Conservation (phyloP, 2,113 vertebrate genomes). For the Clarias macrocephalus region DNA sequence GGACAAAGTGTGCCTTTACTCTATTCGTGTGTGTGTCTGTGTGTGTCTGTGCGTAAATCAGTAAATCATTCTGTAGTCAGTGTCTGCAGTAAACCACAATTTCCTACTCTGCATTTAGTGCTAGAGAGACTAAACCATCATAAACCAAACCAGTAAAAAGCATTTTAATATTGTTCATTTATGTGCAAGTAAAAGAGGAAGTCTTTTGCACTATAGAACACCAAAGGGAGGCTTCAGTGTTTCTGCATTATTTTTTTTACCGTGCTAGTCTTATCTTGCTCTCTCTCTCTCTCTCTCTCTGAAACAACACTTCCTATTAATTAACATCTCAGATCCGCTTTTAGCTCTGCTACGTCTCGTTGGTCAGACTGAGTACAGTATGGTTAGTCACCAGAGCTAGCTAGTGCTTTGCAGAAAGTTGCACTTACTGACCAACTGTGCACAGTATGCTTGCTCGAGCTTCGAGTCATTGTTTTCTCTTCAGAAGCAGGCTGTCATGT, state of each 20-base stretch:
- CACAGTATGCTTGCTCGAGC: background rate
- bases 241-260: background rate
- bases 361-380: no score
- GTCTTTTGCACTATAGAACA: background rate
- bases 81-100: slow-evolving; percentile 24
- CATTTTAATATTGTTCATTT: slow-evolving; percentile 11
- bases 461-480: slow-evolving; percentile 49
- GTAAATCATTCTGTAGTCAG: background rate
- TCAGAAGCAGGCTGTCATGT: slow-evolving; percentile 52
- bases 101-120: background rate
- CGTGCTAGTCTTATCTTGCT: background rate
- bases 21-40: background rate
- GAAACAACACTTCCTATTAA: slow-evolving; percentile 19
- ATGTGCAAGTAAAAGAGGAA: slow-evolving; percentile 8
- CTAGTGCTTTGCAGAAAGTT: background rate
- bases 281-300: slow-evolving; percentile 17
- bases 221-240: background rate
- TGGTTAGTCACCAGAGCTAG: background rate
- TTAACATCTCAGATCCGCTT: slow-evolving; percentile 23
- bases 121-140: background rate
- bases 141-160: background rate
- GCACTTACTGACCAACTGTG: background rate
- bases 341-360: background rate
- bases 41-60: background rate
- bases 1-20: background rate